Percentiles rank a stretch among this genome's conserved stretches.
These are phyloP conservation scores for Hedya salicella DNA, from an alignment of 2,888 invertebrate genomes.

Conservation along the genomic window DNA sequence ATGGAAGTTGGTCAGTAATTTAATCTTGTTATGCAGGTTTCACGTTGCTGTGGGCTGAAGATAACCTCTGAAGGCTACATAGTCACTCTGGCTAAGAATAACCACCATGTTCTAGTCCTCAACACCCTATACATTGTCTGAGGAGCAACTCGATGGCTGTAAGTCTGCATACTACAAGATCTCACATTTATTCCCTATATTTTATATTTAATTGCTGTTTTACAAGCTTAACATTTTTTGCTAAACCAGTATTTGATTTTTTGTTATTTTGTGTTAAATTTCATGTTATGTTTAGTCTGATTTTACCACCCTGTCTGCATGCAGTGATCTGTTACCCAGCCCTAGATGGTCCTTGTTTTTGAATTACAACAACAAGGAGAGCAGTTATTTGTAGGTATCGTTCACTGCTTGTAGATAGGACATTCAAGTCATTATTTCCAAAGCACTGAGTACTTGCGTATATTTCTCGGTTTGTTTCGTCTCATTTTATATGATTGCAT, in stretches of 20 bases:
- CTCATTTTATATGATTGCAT: conserved; percentile 79
- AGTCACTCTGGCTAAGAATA: conserved; percentile 98
- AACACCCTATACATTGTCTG: conserved; percentile 97
- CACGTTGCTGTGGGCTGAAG: conserved; percentile 98
- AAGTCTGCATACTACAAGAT: conserved; percentile 85
- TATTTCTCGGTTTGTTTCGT: conserved; percentile 74
- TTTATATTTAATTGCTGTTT: conserved; percentile 84
- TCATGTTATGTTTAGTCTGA: conserved; percentile 75
- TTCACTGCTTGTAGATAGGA: conserved; percentile 74
- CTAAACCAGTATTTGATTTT: conserved; percentile 84
- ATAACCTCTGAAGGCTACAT: conserved; percentile 98
- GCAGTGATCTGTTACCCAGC: conserved; percentile 71
- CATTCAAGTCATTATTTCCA: conserved; percentile 77
- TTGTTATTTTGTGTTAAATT: conserved; percentile 81
- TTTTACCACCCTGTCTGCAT: conserved; percentile 69
- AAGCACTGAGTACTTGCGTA: conserved; percentile 79
- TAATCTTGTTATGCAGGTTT: conserved; percentile 88
- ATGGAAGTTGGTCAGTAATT: background rate
- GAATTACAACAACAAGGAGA: conserved; percentile 64
- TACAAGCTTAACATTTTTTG: conserved; percentile 83
- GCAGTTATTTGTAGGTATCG: conserved; percentile 51
- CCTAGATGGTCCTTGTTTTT: conserved; percentile 65
- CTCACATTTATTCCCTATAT: conserved; percentile 85
- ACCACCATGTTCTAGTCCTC: conserved; percentile 98
- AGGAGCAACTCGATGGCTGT: conserved; percentile 85